A percentile compares a stretch with the other conserved stretches of the same genome.
phyloP scores from a whole-genome alignment of 2,797 vertebrate genomes.

The Cephalopachus bancanus region DNA sequence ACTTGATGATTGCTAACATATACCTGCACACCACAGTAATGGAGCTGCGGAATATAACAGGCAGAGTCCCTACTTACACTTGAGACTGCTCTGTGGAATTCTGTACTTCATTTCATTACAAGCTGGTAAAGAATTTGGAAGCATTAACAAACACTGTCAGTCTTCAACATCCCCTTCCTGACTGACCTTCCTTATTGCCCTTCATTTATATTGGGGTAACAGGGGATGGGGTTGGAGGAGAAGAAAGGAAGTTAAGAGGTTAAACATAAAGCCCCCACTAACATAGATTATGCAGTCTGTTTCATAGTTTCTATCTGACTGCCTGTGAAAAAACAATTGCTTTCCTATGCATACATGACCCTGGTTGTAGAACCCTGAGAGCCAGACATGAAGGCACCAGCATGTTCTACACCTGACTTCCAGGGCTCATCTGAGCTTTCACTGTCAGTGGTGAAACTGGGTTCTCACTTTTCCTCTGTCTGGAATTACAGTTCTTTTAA shows the following conservation, averaged over 20 bases:
- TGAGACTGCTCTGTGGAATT: not conserved
- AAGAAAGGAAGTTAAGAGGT: not conserved
- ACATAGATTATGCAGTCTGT: not conserved
- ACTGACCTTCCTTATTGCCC: not conserved
- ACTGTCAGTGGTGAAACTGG: not conserved
- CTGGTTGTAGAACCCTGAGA: not conserved
- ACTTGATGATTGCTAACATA: not conserved
- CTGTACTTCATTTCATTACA: not conserved
- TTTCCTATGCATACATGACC: accelerated
- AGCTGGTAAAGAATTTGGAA: not conserved
- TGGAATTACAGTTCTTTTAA: not conserved
- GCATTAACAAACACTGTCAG: not conserved
- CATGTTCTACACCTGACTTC: not conserved
- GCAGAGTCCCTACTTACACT: not conserved
- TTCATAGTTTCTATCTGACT: not conserved
- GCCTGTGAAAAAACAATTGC: not conserved
- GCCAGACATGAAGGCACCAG: not conserved
- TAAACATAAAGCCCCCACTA: not conserved
- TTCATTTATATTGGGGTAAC: not conserved
- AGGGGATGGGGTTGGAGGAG: not conserved
- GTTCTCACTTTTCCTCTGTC: not conserved
- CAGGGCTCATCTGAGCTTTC: not conserved
- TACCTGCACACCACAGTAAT: not conserved
- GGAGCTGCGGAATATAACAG: not conserved
- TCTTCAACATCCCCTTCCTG: not conserved